A percentile compares a stretch with the other conserved stretches of the same genome.
Evolutionary conservation across 2,113 vertebrate genomes (phyloP).

Genomic region (Ameiurus melas): DNA sequence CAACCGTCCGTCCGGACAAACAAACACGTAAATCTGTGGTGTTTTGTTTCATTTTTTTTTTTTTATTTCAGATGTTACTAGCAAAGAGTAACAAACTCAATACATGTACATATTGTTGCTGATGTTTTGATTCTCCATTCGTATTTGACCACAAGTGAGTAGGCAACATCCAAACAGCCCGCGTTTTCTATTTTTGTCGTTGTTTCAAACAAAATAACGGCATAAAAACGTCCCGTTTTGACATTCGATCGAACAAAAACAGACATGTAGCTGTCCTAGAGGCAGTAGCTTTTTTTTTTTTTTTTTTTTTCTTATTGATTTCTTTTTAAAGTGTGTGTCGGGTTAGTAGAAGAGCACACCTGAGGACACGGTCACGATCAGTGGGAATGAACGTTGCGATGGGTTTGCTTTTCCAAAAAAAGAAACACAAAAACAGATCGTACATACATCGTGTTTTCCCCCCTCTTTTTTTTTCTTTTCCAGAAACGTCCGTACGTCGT

Average conservation of each 20-base stretch:
- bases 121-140: conserved; percentile 60
- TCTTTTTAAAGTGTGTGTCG: conserved; percentile 50
- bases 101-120: conserved; percentile 56
- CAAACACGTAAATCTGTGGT: conserved; percentile 69
- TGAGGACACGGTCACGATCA: conserved; percentile 65
- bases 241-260: conserved; percentile 45
- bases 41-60: conserved; percentile 48
- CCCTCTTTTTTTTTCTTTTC: conserved; percentile 29
- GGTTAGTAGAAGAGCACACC: conserved; percentile 58
- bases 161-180: conserved; percentile 64
- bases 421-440: neutral
- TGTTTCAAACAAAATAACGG: conserved; percentile 66
- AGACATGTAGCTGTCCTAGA: conserved; percentile 62
- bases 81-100: conserved; percentile 71
- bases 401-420: conserved; percentile 38
- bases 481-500: conserved; percentile 54
- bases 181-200: conserved; percentile 48
- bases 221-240: conserved; percentile 67
- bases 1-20: conserved; percentile 61
- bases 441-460: conserved; percentile 17
- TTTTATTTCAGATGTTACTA: conserved; percentile 67
- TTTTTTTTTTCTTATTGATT: neutral
- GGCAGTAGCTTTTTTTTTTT: conserved; percentile 52
- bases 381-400: conserved; percentile 65
- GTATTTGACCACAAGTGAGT: conserved; percentile 50